Percentiles rank a stretch among this genome's conserved stretches.
phyloP scores from a whole-genome alignment of 2,113 vertebrate genomes.

The Gobiocypris rarus region DNA sequence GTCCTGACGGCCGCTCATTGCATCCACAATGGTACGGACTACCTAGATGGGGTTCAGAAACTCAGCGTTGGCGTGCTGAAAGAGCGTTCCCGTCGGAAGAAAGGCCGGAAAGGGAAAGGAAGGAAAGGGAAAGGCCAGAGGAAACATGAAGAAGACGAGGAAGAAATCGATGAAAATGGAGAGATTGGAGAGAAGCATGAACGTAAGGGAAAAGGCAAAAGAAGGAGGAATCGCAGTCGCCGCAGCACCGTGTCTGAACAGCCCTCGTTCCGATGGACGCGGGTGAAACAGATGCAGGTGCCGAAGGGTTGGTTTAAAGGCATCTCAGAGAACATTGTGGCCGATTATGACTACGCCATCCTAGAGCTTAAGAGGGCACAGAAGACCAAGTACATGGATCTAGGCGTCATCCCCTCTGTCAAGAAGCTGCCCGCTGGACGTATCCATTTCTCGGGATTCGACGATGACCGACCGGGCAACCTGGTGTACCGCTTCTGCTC shows the following conservation, averaged over 20 bases:
- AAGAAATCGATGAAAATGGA: constrained; percentile 55
- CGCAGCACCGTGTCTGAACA: constrained; percentile 67
- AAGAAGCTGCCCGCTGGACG: constrained; percentile 87
- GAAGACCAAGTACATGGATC: constrained; percentile 88
- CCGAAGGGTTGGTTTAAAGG: constrained; percentile 92
- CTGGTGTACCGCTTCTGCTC: constrained; percentile 95
- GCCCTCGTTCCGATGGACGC: constrained; percentile 92
- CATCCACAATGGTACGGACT: constrained; percentile 89
- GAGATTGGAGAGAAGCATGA: constrained; percentile 62
- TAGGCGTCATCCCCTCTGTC: constrained; percentile 86
- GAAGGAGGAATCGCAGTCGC: constrained; percentile 70
- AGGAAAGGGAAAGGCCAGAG: constrained; percentile 68
- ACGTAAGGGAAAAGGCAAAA: constrained; percentile 61
- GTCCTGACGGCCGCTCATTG: constrained; percentile 96
- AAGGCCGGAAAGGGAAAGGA: constrained; percentile 70
- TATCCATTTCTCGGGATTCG: constrained; percentile 97
- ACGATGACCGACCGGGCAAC: constrained; percentile 86
- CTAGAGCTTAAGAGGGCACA: constrained; percentile 90
- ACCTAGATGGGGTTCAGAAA: constrained; percentile 84
- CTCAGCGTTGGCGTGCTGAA: constrained; percentile 90
- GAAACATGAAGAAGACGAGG: constrained; percentile 60
- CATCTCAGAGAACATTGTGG: constrained; percentile 72
- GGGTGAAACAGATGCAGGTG: constrained; percentile 90
- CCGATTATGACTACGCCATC: constrained; percentile 93
- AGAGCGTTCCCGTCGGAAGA: constrained; percentile 77